Evolutionary conservation across 2,797 vertebrate species (phyloP), one percentile per base, ranked within the genome.

Genomic region (Sebastes trivittatus): DNA sequence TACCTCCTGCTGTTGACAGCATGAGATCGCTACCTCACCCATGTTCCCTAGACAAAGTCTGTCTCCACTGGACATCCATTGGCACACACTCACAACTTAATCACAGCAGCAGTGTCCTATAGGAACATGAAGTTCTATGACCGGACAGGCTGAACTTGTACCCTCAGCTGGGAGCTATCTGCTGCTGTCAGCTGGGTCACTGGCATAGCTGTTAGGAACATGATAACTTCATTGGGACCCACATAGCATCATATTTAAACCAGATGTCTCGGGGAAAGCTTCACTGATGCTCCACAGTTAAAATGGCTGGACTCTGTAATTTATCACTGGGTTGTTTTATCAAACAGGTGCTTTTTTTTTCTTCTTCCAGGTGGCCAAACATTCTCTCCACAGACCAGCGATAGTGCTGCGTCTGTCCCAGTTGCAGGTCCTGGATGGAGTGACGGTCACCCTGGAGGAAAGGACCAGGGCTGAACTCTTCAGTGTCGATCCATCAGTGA

Each of bases 381-480:
- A 95, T 85, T 94, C 94, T 34, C 87, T 91, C 38, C 95, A 96
- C 87, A 96, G 96, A 74, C 91, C 94, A 11, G 27, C 94, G 4
- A 91, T 96, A 58, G 90, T 97, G 80, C 93, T 97, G 67, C 90
- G 80, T 75, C 91, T 97, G 62, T 90, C 95, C 54, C 94, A 87
- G 54, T 91, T 98, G 71, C 96, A 97, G 89, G 92, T 97, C 62
- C 92, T 98, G 82, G 97, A 98, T 87, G 96, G 96, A 69, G 71
- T 95, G 58, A 86, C 83, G 7, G 87, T 96, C 79, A 96, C 95
- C 66, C 52, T 93, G 75, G 96, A 97, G 71, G 96, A 97, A 78
- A 96, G 93, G 78, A 93, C 94, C 75, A 96, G 94, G 87, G 95
- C 95, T 71, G 97, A 97, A 81, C 88, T 96, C 61, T 81, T 96